Evolutionary conservation across 2,888 invertebrate species (phyloP).

Genomic region (Tiliacea aurago): DNA sequence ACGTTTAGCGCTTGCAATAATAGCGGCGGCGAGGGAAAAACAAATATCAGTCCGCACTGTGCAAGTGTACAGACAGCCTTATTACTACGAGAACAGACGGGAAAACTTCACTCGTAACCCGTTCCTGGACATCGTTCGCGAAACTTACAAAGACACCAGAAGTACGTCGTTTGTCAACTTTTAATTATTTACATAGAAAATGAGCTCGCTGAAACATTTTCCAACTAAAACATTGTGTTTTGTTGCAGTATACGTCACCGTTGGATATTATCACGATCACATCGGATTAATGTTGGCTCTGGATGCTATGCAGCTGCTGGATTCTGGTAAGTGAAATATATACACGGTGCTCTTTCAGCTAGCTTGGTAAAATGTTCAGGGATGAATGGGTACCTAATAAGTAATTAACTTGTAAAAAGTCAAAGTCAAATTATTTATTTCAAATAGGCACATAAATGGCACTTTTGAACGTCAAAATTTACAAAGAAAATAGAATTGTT

Average conservation of each 20-base stretch:
- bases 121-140: slow-evolving; percentile 95
- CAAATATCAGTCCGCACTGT: slow-evolving; percentile 93
- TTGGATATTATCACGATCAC: slow-evolving; percentile 97
- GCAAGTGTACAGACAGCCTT: slow-evolving; percentile 84
- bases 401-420: background rate
- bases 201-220: slow-evolving; percentile 4
- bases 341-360: background rate
- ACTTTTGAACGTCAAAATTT: too few species aligned
- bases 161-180: slow-evolving; percentile 91
- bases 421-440: too few species aligned
- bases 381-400: background rate
- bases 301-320: slow-evolving; percentile 95
- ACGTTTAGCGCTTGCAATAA: slow-evolving; percentile 94
- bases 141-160: slow-evolving; percentile 96
- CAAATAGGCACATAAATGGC: too few species aligned
- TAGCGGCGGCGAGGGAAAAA: slow-evolving; percentile 92
- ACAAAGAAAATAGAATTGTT: too few species aligned
- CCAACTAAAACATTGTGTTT: slow-evolving; percentile 26
- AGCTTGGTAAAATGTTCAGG: background rate
- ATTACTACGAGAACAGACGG: slow-evolving; percentile 92
- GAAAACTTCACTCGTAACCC: slow-evolving; percentile 96
- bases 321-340: slow-evolving; percentile 91
- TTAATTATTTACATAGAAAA: slow-evolving; percentile 29
- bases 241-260: slow-evolving; percentile 96
- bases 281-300: slow-evolving; percentile 97